Base-by-base conservation (phyloP, 2,888 invertebrate species). In the Eristalinus aeneus region DNA sequence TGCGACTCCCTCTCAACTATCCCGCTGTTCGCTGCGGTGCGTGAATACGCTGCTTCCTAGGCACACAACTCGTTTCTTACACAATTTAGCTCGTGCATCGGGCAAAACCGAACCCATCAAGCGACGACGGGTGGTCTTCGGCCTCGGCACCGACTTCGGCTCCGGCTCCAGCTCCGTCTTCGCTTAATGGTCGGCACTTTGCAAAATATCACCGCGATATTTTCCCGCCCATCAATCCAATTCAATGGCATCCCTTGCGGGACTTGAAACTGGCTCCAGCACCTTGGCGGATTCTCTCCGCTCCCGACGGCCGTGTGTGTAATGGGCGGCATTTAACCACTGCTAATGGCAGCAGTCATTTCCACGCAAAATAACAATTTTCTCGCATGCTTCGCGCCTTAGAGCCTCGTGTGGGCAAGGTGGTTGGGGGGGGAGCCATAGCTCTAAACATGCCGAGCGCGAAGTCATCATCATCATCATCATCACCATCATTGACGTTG, bases 351-450 rank as follows among this genome's bases (percentile, higher is more conserved):
- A 73, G 76, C 64, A 85, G 76, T 81, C 80, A 79, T 80, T 85
- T 85, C 68, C 80, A 80, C 76, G 76, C 80, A 80, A 80, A 85
- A 85, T 76, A 85, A 77, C 85, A 85, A 85, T 85, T 85, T 81
- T 77, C 85, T 60, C 76, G 60, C 73, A 73, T 69, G 64, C 77
- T 80, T 80, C 65, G 77, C 68, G 64, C 76, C 46, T 73, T 76
- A 76, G 64, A 76, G 64, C 54, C 67, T 63, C 36, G 31, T 56
- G 60, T 58, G 58, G 36, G 39, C 6, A 6, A 3, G 12, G 46
- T 22, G 23, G 54, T 10, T 12, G 56, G n/a, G 16, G 16, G n/a
- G 16, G 22, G 16, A 0, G 11, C 32, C 27, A 16, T 11, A 61
- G 12, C 31, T 23, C n/a, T 27, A 61, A 12, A 67, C 23, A 23